Percentiles rank a stretch among this genome's conserved stretches.
phyloP scores from a whole-genome alignment of 2,888 invertebrate species.

The Sphaerophoria rueppellii region DNA sequence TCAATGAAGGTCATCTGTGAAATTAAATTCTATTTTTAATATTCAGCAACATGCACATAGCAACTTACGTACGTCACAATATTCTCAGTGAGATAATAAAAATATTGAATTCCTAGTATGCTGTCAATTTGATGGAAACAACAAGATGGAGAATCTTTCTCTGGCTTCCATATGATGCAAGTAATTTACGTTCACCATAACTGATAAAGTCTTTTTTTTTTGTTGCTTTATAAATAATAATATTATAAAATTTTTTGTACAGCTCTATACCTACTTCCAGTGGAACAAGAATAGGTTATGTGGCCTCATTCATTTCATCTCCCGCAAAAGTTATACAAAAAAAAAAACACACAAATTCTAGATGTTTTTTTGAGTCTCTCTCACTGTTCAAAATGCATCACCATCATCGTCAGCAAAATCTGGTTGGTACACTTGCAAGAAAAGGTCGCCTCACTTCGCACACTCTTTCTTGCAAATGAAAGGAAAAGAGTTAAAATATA shows the following conservation, averaged over 20 bases:
- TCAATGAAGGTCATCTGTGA: too few species aligned
- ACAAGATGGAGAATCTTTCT: neutral
- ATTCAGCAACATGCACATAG: too few species aligned
- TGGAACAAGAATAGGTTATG: slow-evolving; percentile 2
- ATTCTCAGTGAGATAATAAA: too few species aligned
- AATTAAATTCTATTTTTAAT: too few species aligned
- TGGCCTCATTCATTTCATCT: slow-evolving; percentile 8
- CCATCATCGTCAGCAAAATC: slow-evolving; percentile 48
- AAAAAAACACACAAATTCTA: neutral
- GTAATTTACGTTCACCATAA: slow-evolving; percentile 17
- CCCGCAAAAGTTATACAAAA: neutral
- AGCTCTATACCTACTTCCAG: neutral
- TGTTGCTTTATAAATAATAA: neutral
- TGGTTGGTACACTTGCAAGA: too few species aligned
- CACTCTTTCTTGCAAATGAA: too few species aligned
- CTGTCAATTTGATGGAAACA: neutral
- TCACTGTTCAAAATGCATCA: slow-evolving; percentile 19
- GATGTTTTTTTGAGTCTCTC: slow-evolving; percentile 23
- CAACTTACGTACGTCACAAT: too few species aligned
- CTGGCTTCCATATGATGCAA: neutral
- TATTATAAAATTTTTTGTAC: neutral
- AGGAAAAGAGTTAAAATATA: too few species aligned
- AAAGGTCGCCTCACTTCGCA: too few species aligned
- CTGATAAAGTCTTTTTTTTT: neutral
- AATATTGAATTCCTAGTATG: neutral